Percentiles rank a stretch among this genome's conserved stretches.
Conservation (phyloP, 2,113 vertebrate genomes). For the Arizona elegans region DNA sequence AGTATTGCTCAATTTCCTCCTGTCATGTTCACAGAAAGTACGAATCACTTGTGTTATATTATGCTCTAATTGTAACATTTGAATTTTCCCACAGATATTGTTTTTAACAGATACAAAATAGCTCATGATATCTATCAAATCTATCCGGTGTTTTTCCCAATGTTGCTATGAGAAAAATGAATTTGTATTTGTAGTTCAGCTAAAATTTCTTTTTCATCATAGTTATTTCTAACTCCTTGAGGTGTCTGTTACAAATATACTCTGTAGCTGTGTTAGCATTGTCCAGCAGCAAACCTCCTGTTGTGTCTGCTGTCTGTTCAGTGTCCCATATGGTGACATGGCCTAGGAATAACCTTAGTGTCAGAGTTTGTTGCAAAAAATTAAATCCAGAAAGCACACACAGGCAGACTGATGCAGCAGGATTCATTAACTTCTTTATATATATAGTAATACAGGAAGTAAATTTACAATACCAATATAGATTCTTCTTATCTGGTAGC, state of each 20-base stretch:
- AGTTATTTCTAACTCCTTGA: neutral
- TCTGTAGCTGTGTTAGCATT: neutral
- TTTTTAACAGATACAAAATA: neutral
- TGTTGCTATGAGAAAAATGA: neutral
- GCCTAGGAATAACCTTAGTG: neutral
- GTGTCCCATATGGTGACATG: neutral
- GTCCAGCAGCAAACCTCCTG: neutral
- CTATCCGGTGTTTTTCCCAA: neutral
- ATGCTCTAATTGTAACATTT: neutral
- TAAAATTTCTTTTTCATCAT: neutral
- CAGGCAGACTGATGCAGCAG: too few relatives aligned
- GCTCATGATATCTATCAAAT: neutral
- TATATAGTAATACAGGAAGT: too few relatives aligned
- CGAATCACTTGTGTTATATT: neutral
- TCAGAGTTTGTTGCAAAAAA: too few relatives aligned
- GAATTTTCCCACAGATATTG: too few relatives aligned
- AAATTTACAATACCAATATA: too few relatives aligned
- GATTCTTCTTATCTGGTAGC: too few relatives aligned
- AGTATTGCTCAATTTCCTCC: neutral
- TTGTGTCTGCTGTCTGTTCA: neutral
- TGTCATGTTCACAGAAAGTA: neutral
- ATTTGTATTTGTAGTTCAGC: neutral
- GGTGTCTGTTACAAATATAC: neutral
- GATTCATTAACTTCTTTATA: too few relatives aligned
- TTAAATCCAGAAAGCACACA: too few relatives aligned